A percentile compares a stretch with the other conserved stretches of the same genome.
Conservation (phyloP, 2,888 invertebrate species). For the Polyommatus icarus region DNA sequence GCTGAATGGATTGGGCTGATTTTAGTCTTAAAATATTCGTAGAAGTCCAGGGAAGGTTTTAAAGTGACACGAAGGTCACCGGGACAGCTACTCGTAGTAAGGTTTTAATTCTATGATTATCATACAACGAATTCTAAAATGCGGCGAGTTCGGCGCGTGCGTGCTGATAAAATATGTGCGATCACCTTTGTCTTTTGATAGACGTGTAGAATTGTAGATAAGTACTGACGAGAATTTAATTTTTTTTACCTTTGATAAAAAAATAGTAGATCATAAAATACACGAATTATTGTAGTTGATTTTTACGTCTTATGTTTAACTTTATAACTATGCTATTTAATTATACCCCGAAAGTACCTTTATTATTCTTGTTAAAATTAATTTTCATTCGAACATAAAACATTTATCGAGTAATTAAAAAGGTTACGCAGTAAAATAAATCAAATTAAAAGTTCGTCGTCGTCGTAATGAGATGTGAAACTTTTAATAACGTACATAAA, state of each 20-base stretch:
- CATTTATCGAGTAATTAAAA: slow-evolving; percentile 22
- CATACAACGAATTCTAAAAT: too few species aligned
- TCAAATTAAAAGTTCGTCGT: slow-evolving; percentile 20
- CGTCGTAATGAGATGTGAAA: slow-evolving; percentile 13
- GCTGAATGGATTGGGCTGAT: too few species aligned
- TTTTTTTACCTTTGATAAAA: not conserved
- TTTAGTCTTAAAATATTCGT: too few species aligned
- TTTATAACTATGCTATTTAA: not conserved
- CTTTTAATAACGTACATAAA: slow-evolving; percentile 12
- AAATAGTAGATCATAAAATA: not conserved
- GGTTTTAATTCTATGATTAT: too few species aligned
- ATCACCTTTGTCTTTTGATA: too few species aligned
- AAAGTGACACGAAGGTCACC: too few species aligned
- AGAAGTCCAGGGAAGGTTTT: too few species aligned
- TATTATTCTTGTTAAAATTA: slow-evolving; percentile 3
- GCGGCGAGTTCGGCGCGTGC: too few species aligned
- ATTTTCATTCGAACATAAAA: slow-evolving; percentile 7
- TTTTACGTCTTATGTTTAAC: not conserved
- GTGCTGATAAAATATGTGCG: too few species aligned
- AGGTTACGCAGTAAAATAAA: slow-evolving; percentile 15
- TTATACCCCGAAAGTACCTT: not conserved
- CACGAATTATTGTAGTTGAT: not conserved
- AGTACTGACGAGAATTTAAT: too few species aligned
- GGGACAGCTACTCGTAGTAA: too few species aligned
- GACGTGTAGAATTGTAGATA: too few species aligned